Evolutionary conservation across 1,140 invertebrate species (phyloP), one percentile per base, ranked within the genome.

Genomic region (Notospermus geniculatus): DNA sequence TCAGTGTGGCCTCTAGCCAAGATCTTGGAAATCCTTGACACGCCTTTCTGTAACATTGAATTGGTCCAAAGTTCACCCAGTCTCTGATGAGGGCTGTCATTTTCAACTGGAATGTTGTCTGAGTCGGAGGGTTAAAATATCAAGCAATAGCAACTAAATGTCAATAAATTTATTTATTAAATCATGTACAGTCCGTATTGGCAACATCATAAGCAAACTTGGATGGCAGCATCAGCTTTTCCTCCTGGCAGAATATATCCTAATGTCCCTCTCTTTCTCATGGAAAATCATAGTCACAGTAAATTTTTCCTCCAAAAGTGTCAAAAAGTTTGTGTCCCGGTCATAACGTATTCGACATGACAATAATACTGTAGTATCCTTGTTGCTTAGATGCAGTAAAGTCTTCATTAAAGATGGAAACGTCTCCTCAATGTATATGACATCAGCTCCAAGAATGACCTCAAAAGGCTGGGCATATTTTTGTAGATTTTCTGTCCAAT

Each of bases 391-490:
- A 25, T 76, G 66, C 13, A 57, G 28, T 22, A 80, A 54, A n/a
- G 77, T 78, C 11, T 56, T 69, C 43, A 78, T 41, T 22, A 80
- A 66, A 61, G 71, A 71, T 13, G 64, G 39, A 63, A 80, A 80
- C 15, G 75, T 71, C 11, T 77, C 75, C 63, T 80, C 73, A 32
- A 80, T 74, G 55, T 80, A 80, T 19, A 80, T 71, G n/a, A 80
- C 73, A 59, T 80, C 78, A 43, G 78, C 76, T 11, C 77, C 78
- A n/a, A 80, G 29, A 41, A 80, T 69, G 13, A 80, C 56, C 63
- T 80, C 76, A 70, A 63, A 76, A 22, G 64, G 60, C n/a, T 57
- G 13, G 22, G 41, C 15, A 52, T 57, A 69, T 27, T 64, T 54
- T 25, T 64, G 43, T 0, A 71, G 15, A 57, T 75, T 64, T 27